A percentile compares a stretch with the other conserved stretches of the same genome.
Conservation (phyloP, 2,888 invertebrate species). For the Drosophila prolongata region DNA sequence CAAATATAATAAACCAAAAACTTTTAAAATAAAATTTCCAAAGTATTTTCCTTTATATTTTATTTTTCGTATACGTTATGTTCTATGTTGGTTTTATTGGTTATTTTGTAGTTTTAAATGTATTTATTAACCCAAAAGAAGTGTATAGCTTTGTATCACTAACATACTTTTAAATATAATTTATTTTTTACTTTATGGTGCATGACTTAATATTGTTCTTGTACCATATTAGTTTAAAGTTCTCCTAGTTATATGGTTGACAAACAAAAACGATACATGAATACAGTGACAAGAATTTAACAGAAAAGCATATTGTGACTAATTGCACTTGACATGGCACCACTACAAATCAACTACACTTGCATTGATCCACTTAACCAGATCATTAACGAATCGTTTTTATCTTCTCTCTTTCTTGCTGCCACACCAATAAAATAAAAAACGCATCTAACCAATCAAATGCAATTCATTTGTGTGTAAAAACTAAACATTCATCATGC, state of each 20-base stretch:
- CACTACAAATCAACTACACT: background rate
- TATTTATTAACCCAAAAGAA: background rate
- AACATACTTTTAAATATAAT: no score
- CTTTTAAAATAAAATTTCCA: conserved; percentile 39
- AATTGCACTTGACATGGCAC: conserved; percentile 5
- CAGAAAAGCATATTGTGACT: background rate
- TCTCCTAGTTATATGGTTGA: background rate
- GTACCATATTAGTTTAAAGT: background rate
- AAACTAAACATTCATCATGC: conserved; percentile 40
- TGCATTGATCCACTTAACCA: conserved; percentile 40
- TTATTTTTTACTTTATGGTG: background rate
- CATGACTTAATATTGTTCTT: background rate
- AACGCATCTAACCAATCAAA: conserved; percentile 43
- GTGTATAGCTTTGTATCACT: no score
- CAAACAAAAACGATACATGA: background rate
- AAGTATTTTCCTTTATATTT: conserved; percentile 50
- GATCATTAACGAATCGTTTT: conserved; percentile 77
- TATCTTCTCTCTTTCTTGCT: conserved; percentile 74
- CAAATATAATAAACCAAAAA: conserved; percentile 67
- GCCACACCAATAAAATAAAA: conserved; percentile 67
- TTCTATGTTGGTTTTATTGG: conserved; percentile 34
- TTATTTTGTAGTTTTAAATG: conserved; percentile 3
- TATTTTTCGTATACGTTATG: conserved; percentile 15
- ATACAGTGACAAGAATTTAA: background rate
- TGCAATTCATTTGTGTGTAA: conserved; percentile 27